Evolutionary conservation across 2,888 invertebrate genomes (phyloP), one percentile per base, ranked within the genome.

Genomic region (Minunthozetes semirufus): DNA sequence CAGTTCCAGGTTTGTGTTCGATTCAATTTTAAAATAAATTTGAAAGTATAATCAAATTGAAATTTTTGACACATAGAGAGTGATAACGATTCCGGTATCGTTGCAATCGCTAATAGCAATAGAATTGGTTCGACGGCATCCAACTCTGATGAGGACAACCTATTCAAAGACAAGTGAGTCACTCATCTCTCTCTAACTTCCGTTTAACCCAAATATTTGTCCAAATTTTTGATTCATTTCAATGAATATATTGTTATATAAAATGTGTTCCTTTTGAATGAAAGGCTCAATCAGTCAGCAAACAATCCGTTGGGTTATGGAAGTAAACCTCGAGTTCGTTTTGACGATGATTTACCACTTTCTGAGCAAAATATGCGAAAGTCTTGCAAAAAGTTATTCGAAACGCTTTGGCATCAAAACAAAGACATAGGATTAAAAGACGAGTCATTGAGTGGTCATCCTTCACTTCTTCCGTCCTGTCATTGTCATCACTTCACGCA

Each of bases 21-120:
- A 25, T 9, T 53, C 15, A n/a, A 4, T 53, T 15, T 19, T 3
- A 19, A 17, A 25, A 25, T 25, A 25, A 59, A 6, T 8, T 8
- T 6, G 11, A 56, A 22, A 56, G 3, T 11, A 27, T 27, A 29
- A 6, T 63, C 25, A 33, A 17, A 63, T 17, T n/a, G 17, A 1
- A 17, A 25, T 42, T 68, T 42, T 66, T 66, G n/a, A 53, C 15
- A 29, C 42, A 22, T 13, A 15, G 81, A 82, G 33, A 77, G 76
- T 73, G 78, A 78, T 73, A 77, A 75, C 46, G 78, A 78, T 63
- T 78, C 78, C 1, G 78, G 78, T 2, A 78, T 78, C 22, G 78
- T 78, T 13, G 77, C 78, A 3, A 73, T 75, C 25, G 77, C 29
- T 68, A 68, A 68, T 17, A 22, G 13, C 22, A 19, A 68, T 1